Percentiles rank a stretch among this genome's conserved stretches.
phyloP scores from a whole-genome alignment of 1,140 invertebrate species.

The Meloidogyne exigua region DNA sequence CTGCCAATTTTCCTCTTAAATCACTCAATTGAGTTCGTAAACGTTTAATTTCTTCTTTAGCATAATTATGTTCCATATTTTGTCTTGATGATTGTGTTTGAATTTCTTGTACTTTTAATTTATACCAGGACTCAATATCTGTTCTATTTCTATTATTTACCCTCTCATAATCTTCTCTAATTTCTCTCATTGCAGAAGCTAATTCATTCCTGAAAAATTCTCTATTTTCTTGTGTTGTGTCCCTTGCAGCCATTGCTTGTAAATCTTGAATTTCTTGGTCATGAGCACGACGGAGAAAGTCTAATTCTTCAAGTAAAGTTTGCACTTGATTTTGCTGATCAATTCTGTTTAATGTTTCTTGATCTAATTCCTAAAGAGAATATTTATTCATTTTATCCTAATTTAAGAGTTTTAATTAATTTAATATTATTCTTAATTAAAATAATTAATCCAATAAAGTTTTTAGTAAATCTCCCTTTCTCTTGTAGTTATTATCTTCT shows the following conservation, averaged over 20 bases:
- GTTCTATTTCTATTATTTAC: constrained; percentile 39
- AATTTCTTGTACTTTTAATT: constrained; percentile 66
- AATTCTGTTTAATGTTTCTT: constrained; percentile 62
- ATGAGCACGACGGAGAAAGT: constrained; percentile 60
- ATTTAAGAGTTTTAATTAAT: too few relatives aligned
- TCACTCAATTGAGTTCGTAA: constrained; percentile 65
- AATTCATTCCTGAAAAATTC: constrained; percentile 67
- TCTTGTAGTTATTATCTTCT: too few relatives aligned
- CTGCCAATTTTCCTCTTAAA: constrained; percentile 65
- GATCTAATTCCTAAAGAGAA: constrained; percentile 55
- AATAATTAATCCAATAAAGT: too few relatives aligned
- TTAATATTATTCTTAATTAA: too few relatives aligned
- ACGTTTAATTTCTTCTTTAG: constrained; percentile 67
- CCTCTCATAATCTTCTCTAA: constrained; percentile 67
- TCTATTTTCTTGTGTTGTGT: constrained; percentile 67
- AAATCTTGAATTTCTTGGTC: constrained; percentile 67
- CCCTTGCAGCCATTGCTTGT: constrained; percentile 67
- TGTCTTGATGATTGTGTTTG: constrained; percentile 66
- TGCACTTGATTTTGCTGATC: constrained; percentile 64
- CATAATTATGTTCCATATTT: constrained; percentile 67
- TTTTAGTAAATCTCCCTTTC: too few relatives aligned
- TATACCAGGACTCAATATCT: constrained; percentile 65
- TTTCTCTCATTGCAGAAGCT: constrained; percentile 67
- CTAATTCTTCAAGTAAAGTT: constrained; percentile 62
- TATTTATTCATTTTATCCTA: too few relatives aligned